phyloP scores from a whole-genome alignment of 2,888 invertebrate genomes.

The Tenthredo scrophulariae region DNA sequence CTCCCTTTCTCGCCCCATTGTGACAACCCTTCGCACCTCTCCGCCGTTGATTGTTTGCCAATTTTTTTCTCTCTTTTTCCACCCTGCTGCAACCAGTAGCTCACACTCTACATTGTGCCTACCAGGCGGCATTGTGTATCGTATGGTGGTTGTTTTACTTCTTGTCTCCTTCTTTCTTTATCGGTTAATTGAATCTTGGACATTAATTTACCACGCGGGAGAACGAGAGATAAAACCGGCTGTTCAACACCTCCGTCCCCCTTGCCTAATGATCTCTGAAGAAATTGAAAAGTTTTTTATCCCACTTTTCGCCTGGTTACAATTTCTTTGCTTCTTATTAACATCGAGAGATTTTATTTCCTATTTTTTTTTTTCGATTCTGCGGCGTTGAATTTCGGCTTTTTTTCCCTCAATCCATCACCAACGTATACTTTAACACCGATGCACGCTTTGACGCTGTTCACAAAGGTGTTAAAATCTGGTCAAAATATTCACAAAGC shows the following conservation, averaged over 20 bases:
- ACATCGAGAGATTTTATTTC: neutral
- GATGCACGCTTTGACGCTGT: neutral
- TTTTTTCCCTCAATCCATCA: too few relatives aligned
- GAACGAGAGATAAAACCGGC: neutral
- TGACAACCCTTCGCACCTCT: neutral
- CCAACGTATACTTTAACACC: too few relatives aligned
- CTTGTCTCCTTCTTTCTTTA: neutral
- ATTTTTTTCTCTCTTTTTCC: conserved; percentile 8
- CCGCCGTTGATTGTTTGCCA: conserved; percentile 14
- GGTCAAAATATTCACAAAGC: neutral
- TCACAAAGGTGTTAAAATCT: neutral
- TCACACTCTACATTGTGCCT: neutral
- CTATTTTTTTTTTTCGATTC: neutral
- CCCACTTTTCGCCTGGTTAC: neutral
- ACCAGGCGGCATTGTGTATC: neutral
- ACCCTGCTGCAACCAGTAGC: neutral
- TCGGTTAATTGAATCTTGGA: neutral
- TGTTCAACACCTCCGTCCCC: neutral
- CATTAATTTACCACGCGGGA: neutral
- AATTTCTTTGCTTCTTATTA: neutral
- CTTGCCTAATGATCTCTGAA: neutral
- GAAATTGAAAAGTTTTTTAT: conserved; percentile 19
- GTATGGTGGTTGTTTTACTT: neutral
- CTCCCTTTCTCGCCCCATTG: neutral
- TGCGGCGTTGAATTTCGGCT: neutral